Evolutionary conservation across 2,113 vertebrate genomes (phyloP), one percentile per base, ranked within the genome.

Genomic region (Heterocephalus glaber): DNA sequence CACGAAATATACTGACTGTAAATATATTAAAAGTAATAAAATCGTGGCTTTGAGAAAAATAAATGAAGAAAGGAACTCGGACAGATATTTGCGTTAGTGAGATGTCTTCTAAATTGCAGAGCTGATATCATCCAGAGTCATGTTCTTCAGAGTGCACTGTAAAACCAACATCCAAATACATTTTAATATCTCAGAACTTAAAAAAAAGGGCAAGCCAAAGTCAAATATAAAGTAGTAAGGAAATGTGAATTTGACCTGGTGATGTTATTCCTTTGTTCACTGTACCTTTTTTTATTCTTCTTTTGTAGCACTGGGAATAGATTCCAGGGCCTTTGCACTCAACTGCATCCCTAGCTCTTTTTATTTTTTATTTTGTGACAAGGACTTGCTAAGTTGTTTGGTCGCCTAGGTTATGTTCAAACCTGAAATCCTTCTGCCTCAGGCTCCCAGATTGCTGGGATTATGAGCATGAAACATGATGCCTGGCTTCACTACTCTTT

Each of bases 11-110:
- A 7, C 28, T 70, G 70, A 80, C 4, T 76, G 7, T 16, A 88
- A 54, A 70, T 77, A 70, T 28, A 38, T 76, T 54, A 54, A 88
- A 97, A 61, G 11, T 28, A 88, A 89, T 66, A 33, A 77, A 90
- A 30, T 33, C n/a, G 79, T 8, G 30, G 28, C 35, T 85, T 79
- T 41, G 3, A 81, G 10, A 14, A 81, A 47, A 89, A 83, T 1
- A 17, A 33, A n/a, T 30, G 52, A 83, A 56, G 7, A 92, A 3
- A 92, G 9, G 10, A 63, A 22, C 61, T 82, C 22, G 33, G 60
- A 72, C 2, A 89, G 30, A 72, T 60, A 41, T 3, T 49, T 49
- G n/a, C 44, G 86, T 83, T 56, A 22, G 19, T 56, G 83, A 88
- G 26, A n/a, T 20, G 2, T 76, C 63, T 88, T 66, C 61, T 7